A percentile compares a stretch with the other conserved stretches of the same genome.
phyloP scores from a whole-genome alignment of 2,888 invertebrate species.

The Slavum lentiscoides region DNA sequence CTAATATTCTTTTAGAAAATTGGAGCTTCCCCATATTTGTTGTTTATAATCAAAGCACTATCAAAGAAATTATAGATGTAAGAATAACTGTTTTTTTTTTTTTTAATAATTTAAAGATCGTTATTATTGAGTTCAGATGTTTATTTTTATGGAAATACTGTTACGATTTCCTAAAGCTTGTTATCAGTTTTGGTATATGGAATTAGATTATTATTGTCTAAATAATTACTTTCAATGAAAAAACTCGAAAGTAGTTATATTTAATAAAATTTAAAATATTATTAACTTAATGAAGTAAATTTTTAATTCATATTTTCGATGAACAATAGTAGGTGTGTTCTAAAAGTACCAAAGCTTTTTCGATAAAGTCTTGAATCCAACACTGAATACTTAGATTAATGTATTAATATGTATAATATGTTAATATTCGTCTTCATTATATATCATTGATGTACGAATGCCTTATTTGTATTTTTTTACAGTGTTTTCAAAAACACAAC shows the following conservation, averaged over 20 bases:
- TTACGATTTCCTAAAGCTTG: too few species aligned
- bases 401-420: background rate
- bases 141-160: background rate
- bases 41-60: conserved; percentile 65
- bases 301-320: background rate
- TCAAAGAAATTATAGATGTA: conserved; percentile 65
- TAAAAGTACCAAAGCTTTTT: background rate
- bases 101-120: conserved; percentile 14
- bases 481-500: conserved; percentile 71
- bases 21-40: conserved; percentile 89
- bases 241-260: too few species aligned
- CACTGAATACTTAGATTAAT: background rate
- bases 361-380: background rate
- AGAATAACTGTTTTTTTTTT: conserved; percentile 38
- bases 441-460: background rate
- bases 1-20: conserved; percentile 74
- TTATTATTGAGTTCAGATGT: background rate
- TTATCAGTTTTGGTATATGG: too few species aligned
- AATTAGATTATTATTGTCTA: too few species aligned
- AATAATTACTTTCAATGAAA: too few species aligned
- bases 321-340: background rate
- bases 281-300: too few species aligned
- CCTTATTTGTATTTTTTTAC: conserved; percentile 52
- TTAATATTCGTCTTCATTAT: background rate
- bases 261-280: too few species aligned